These are phyloP conservation scores for Virgularia gustaviana DNA, from an alignment of 92 coral and sea anemone genomes.

Conservation along the genomic window DNA sequence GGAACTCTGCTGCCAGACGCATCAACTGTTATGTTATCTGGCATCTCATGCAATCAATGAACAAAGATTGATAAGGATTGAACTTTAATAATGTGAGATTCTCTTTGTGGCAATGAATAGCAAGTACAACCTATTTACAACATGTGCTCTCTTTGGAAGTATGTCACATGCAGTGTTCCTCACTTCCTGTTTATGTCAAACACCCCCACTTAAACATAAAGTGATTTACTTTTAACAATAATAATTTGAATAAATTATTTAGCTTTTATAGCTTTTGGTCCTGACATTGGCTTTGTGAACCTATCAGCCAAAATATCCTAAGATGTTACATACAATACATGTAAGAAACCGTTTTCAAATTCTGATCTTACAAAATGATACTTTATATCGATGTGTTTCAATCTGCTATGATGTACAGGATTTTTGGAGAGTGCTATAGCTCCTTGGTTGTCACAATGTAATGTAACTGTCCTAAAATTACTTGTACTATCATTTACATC, in stretches of 20 bases:
- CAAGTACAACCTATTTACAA: too few relatives aligned
- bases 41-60: too few relatives aligned
- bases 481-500: background rate
- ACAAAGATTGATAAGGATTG: too few relatives aligned
- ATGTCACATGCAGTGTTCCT: too few relatives aligned
- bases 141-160: too few relatives aligned
- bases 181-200: too few relatives aligned
- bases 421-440: conserved; percentile 18
- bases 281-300: conserved; percentile 18
- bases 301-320: conserved; percentile 17
- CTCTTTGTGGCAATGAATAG: too few relatives aligned
- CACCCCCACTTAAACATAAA: background rate
- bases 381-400: conserved; percentile 17
- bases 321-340: conserved; percentile 6
- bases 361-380: conserved; percentile 19
- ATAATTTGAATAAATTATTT: background rate
- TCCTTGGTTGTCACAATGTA: conserved; percentile 18
- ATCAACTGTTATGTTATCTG: too few relatives aligned
- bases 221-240: background rate
- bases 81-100: too few relatives aligned
- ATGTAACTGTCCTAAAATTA: background rate
- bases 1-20: too few relatives aligned
- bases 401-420: conserved; percentile 15
- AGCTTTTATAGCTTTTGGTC: background rate
- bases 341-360: background rate